Conservation (phyloP, 2,888 invertebrate species). For the Junonia oenone region DNA sequence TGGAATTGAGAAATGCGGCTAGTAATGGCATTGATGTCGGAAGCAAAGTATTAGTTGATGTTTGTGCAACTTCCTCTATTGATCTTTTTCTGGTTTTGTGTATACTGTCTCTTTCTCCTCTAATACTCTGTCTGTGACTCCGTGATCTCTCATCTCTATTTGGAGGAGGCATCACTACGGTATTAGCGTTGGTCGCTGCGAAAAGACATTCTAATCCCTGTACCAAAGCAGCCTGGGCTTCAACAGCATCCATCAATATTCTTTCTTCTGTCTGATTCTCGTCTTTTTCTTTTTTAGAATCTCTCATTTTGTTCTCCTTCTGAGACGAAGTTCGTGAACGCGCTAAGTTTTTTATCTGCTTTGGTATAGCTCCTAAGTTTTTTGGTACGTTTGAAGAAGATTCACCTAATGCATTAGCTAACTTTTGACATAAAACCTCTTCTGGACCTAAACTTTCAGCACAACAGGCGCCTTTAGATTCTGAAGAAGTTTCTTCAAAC, state of each 20-base stretch:
- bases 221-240: conserved; percentile 78
- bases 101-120: conserved; percentile 64
- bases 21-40: conserved; percentile 81
- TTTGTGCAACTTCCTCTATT: conserved; percentile 82
- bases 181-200: conserved; percentile 71
- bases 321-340: conserved; percentile 79
- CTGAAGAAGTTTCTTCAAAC: conserved; percentile 56
- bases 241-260: conserved; percentile 67
- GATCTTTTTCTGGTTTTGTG: conserved; percentile 73
- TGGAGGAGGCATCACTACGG: conserved; percentile 68
- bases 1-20: conserved; percentile 82
- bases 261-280: conserved; percentile 66
- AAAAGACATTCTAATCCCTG: conserved; percentile 75
- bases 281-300: conserved; percentile 67
- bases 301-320: conserved; percentile 76
- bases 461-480: conserved; percentile 36
- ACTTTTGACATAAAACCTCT: conserved; percentile 52
- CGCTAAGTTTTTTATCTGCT: conserved; percentile 81
- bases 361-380: conserved; percentile 86
- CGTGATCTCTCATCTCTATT: conserved; percentile 62
- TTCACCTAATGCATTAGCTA: conserved; percentile 60
- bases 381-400: conserved; percentile 75
- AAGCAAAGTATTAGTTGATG: conserved; percentile 82
- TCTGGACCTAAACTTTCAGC: conserved; percentile 50
- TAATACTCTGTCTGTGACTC: conserved; percentile 59